These are phyloP conservation scores for Lacerta viridis DNA, from an alignment of 2,797 vertebrate species.

Conservation along the genomic window DNA sequence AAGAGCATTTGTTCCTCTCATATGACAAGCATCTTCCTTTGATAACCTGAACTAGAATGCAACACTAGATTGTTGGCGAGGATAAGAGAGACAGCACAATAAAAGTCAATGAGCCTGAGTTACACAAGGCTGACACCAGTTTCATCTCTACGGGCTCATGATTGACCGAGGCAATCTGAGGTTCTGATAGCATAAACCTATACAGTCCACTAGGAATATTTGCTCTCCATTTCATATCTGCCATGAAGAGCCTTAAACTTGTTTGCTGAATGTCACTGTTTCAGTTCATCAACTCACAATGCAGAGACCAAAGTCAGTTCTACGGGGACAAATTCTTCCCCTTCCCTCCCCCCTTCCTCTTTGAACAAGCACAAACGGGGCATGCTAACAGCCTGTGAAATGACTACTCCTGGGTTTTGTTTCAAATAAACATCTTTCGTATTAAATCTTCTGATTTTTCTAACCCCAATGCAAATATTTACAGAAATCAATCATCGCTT, in stretches of 20 bases:
- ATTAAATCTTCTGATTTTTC: conserved; percentile 43
- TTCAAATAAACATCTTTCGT: background rate
- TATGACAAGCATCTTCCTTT: conserved; percentile 34
- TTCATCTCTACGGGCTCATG: conserved; percentile 48
- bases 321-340: background rate
- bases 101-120: conserved; percentile 69
- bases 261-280: conserved; percentile 60
- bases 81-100: conserved; percentile 63
- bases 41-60: conserved; percentile 36
- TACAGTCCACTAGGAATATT: conserved; percentile 64
- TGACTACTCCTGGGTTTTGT: background rate
- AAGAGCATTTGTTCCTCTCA: background rate
- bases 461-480: conserved; percentile 50
- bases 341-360: accelerated
- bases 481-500: conserved; percentile 44
- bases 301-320: conserved; percentile 26
- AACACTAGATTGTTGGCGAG: conserved; percentile 51
- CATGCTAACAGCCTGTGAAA: conserved; percentile 53
- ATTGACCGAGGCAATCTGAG: conserved; percentile 68
- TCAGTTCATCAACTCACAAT: conserved; percentile 61
- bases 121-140: conserved; percentile 40
- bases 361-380: conserved; percentile 38
- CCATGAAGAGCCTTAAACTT: conserved; percentile 67
- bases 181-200: conserved; percentile 57
- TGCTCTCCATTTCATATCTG: conserved; percentile 68